These are phyloP conservation scores for Tupiocoris notatus DNA, from an alignment of 2,888 invertebrate species.

Conservation along the genomic window DNA sequence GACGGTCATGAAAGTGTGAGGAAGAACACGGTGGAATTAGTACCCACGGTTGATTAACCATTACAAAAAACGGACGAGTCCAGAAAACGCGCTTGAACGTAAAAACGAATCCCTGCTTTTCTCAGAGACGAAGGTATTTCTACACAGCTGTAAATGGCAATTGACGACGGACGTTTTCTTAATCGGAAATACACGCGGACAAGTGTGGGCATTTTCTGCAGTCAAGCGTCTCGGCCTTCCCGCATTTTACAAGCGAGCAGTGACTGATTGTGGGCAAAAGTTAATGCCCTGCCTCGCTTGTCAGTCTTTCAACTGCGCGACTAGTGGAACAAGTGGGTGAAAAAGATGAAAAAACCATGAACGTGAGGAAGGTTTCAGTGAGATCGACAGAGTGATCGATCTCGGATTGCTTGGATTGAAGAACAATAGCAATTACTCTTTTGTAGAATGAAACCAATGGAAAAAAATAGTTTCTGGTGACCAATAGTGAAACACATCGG, in stretches of 20 bases:
- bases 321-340: not conserved
- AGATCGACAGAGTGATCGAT: constrained; percentile 8
- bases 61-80: not conserved
- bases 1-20: constrained; percentile 25
- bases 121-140: constrained; percentile 5
- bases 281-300: not conserved
- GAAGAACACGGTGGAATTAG: constrained; percentile 29
- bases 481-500: no score
- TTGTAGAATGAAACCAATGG: no score
- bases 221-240: constrained; percentile 3
- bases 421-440: no score
- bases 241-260: constrained; percentile 7
- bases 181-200: not conserved
- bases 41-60: constrained; percentile 20
- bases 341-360: not conserved
- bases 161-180: constrained; percentile 2
- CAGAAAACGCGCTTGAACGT: not conserved
- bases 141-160: not conserved
- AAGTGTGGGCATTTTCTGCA: constrained; percentile 1
- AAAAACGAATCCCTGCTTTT: constrained; percentile 1
- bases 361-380: not conserved
- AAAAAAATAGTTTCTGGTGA: no score
- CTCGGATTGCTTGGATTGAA: no score
- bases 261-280: constrained; percentile 29
- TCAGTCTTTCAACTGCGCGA: constrained; percentile 15